These are phyloP conservation scores for Sebastes steindachneri DNA, from an alignment of 2,797 vertebrate genomes.

Conservation along the genomic window DNA sequence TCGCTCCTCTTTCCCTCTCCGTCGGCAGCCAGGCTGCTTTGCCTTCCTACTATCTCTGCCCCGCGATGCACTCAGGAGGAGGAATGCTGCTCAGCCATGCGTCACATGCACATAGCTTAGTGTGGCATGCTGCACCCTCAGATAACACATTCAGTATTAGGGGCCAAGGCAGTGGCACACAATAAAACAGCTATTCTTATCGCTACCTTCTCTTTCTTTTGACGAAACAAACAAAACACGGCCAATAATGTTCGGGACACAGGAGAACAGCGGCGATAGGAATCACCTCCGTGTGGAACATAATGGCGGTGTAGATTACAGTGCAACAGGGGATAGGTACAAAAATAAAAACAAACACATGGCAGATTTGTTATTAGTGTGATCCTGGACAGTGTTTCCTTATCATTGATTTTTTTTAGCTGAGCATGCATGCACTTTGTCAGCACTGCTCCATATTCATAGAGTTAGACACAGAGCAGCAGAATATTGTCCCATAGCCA, in stretches of 20 bases:
- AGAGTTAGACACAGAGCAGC: neutral
- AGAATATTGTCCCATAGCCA: constrained; percentile 11
- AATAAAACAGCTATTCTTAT: constrained; percentile 83
- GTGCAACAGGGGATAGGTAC: neutral
- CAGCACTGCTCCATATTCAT: constrained; percentile 10
- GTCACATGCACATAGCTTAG: constrained; percentile 78
- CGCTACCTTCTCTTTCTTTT: constrained; percentile 58
- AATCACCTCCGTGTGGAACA: constrained; percentile 11
- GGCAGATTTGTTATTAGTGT: neutral
- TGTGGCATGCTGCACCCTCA: constrained; percentile 76
- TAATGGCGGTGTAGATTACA: constrained; percentile 18
- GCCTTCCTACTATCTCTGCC: constrained; percentile 75
- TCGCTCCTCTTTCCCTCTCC: constrained; percentile 38
- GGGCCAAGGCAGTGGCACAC: constrained; percentile 79
- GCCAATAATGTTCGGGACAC: constrained; percentile 23
- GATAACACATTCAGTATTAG: constrained; percentile 80
- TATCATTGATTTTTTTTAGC: constrained; percentile 9
- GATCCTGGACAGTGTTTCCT: neutral
- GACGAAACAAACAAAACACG: constrained; percentile 39
- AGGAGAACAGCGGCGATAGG: constrained; percentile 17
- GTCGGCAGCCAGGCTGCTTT: constrained; percentile 57
- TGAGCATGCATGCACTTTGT: constrained; percentile 10
- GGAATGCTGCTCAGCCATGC: constrained; percentile 78
- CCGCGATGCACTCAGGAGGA: constrained; percentile 73
- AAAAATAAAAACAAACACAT: constrained; percentile 9